Base-by-base conservation (phyloP, 2,888 invertebrate genomes). In the Gnatocerus cornutus region DNA sequence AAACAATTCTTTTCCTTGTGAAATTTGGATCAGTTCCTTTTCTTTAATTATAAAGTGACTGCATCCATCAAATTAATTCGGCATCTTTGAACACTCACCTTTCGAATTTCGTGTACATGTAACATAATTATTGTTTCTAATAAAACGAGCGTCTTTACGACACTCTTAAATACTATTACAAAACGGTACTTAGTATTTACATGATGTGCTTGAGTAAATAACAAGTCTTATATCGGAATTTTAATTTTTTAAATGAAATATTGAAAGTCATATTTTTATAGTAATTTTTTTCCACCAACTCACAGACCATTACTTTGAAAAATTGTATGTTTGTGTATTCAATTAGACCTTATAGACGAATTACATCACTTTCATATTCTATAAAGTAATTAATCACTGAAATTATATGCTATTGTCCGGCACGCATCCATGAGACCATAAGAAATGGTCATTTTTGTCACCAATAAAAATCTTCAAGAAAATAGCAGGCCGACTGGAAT, bases 291-390 rank as follows among this genome's bases (percentile, higher is more conserved):
- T 21, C 21, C 21, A 21, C 2, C 4, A 21, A 4, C 21, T 21
- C 4, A 46, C 45, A 48, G 61, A 13, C 16, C 65, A 70, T 66
- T 70, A 66, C 66, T 14, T 62, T 10, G n/a, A 67, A 29, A 70
- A 70, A 67, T 70, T 67, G 48, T 33, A 62, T 1, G 45, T 30
- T 30, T 48, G 16, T 6, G 27, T 61, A 12, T 59, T 61, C 46
- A 71, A 68, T 68, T 71, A 64, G 48, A 69, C 59, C 56, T 58
- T 56, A 59, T 46, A 56, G 63, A 48, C 68, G 48, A 61, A 67
- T 74, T 63, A 68, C 67, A 73, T 73, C 68, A 77, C 72, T 76
- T 75, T 78, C 74, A 13, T 70, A 68, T 75, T 74, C 62, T 30
- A 72, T 72, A 66, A 70, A 70, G 61, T 72, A 73, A 76, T 75